A percentile compares a stretch with the other conserved stretches of the same genome.
Evolutionary conservation across 2,888 invertebrate species (phyloP).

Genomic region (Dendrolimus houi): DNA sequence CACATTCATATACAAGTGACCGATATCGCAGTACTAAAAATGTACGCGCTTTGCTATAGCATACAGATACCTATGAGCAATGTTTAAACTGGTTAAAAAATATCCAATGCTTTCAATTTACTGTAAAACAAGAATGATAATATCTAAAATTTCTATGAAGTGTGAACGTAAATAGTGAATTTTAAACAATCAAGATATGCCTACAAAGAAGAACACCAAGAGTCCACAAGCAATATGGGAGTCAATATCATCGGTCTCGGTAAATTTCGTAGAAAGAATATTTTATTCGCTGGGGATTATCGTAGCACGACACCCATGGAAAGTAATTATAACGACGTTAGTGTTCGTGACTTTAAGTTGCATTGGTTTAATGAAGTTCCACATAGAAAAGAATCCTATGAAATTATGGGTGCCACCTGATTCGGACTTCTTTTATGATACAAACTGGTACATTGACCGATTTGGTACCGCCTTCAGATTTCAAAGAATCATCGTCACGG

Average conservation of each 20-base stretch:
- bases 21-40: not conserved
- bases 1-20: not conserved
- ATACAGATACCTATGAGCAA: not conserved
- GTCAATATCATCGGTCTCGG: constrained; percentile 51
- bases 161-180: constrained; percentile 2
- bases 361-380: constrained; percentile 79
- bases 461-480: constrained; percentile 79
- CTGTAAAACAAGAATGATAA: not conserved
- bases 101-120: not conserved
- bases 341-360: constrained; percentile 74
- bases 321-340: constrained; percentile 75
- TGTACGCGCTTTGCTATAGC: not conserved
- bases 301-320: constrained; percentile 78
- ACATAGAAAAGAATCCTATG: constrained; percentile 84
- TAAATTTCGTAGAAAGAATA: constrained; percentile 54
- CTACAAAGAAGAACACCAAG: constrained; percentile 39
- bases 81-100: not conserved
- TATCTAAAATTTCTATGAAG: not conserved
- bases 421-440: constrained; percentile 81
- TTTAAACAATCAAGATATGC: constrained; percentile 24
- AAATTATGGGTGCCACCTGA: constrained; percentile 86
- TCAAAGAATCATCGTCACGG: constrained; percentile 78
- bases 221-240: constrained; percentile 64
- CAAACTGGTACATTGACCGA: constrained; percentile 82
- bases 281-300: constrained; percentile 77